phyloP scores from a whole-genome alignment of 2,797 vertebrate genomes.

The Acestrorhynchus altus region DNA sequence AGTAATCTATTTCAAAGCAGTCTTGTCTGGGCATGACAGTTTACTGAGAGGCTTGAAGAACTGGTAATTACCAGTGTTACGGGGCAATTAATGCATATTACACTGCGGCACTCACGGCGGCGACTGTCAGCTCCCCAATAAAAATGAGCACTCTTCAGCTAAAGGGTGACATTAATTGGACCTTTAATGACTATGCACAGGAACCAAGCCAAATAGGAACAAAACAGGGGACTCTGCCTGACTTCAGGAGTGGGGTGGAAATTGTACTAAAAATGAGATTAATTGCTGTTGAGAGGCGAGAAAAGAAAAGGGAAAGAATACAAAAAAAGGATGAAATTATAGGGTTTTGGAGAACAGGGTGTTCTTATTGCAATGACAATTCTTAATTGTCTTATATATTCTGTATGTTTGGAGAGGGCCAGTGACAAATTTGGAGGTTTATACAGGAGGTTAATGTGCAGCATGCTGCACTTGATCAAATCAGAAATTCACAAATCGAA shows the following conservation, averaged over 20 bases:
- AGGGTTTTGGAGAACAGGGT: constrained; percentile 96
- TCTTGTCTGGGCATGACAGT: constrained; percentile 99
- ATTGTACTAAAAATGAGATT: constrained; percentile 99
- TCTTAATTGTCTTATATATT: constrained; percentile 86
- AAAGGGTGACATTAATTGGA: constrained; percentile 99
- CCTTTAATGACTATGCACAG: constrained; percentile 99
- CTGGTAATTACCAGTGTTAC: constrained; percentile 99
- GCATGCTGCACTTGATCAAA: neutral
- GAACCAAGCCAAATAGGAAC: constrained; percentile 99
- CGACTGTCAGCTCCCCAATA: constrained; percentile 99
- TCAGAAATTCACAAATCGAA: constrained; percentile 3
- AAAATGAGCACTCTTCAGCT: constrained; percentile 99
- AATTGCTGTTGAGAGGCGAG: constrained; percentile 99
- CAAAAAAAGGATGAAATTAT: constrained; percentile 98
- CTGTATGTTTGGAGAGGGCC: constrained; percentile 77
- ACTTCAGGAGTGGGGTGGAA: constrained; percentile 98
- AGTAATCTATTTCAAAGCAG: constrained; percentile 99
- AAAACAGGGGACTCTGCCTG: constrained; percentile 99
- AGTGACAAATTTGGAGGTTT: constrained; percentile 49
- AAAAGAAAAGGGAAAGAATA: constrained; percentile 92
- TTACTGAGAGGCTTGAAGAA: constrained; percentile 99
- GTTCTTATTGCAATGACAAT: constrained; percentile 96
- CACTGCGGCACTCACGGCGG: constrained; percentile 99
- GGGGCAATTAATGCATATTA: constrained; percentile 99
- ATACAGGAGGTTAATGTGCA: constrained; percentile 51